Conservation (phyloP, 2,113 vertebrate species). For the Notothenia rossii region DNA sequence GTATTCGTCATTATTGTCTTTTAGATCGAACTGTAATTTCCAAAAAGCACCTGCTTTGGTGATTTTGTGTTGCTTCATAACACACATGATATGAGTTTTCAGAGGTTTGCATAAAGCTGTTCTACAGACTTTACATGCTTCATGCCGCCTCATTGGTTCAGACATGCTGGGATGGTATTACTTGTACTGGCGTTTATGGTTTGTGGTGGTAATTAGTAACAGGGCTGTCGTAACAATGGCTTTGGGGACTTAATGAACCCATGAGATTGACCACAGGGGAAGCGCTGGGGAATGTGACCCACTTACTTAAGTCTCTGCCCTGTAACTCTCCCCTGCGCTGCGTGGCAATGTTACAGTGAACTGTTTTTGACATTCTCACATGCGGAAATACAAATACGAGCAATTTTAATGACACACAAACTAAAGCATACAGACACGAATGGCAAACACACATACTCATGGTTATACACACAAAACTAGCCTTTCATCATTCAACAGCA, state of each 20-base stretch:
- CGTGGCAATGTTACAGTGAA: slow-evolving; percentile 19
- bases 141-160: slow-evolving; percentile 30
- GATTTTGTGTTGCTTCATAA: background rate
- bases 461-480: slow-evolving; percentile 9
- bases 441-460: background rate
- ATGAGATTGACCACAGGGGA: slow-evolving; percentile 54
- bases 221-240: slow-evolving; percentile 54
- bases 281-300: slow-evolving; percentile 62
- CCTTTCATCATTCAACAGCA: slow-evolving; percentile 10
- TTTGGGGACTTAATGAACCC: slow-evolving; percentile 42
- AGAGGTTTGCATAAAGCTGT: slow-evolving; percentile 17
- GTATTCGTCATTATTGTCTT: background rate
- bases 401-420: background rate
- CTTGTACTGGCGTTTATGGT: slow-evolving; percentile 29
- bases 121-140: slow-evolving; percentile 13
- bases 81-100: background rate
- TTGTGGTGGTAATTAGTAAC: slow-evolving; percentile 64
- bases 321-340: slow-evolving; percentile 31
- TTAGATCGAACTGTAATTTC: background rate
- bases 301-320: slow-evolving; percentile 55
- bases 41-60: background rate
- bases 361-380: slow-evolving; percentile 2
- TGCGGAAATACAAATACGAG: background rate
- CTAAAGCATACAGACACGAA: background rate
- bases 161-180: slow-evolving; percentile 33